phyloP scores from a whole-genome alignment of 2,113 vertebrate genomes.

The Capra hircus region DNA sequence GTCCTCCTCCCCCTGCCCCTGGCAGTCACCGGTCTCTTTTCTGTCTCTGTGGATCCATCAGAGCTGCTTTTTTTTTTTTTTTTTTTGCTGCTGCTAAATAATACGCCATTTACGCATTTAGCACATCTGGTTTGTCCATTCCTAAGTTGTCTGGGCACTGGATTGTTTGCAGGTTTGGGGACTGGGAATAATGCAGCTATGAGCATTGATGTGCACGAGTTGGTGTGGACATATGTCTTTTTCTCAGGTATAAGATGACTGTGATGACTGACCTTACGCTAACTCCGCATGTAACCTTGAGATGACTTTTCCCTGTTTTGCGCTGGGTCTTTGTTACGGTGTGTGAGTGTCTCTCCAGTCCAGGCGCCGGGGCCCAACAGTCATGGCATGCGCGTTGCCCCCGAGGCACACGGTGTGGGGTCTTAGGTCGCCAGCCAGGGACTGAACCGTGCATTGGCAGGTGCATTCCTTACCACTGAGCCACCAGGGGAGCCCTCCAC shows the following conservation, averaged over 20 bases:
- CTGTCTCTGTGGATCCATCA: neutral
- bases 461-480: neutral
- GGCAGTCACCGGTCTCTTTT: neutral
- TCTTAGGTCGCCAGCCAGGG: neutral
- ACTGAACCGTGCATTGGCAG: neutral
- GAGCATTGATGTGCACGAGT: neutral
- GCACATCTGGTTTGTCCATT: neutral
- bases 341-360: neutral
- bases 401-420: neutral
- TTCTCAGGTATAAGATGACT: neutral
- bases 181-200: neutral
- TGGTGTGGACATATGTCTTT: neutral
- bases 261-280: neutral
- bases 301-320: neutral
- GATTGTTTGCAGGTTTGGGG: neutral
- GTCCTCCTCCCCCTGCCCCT: neutral
- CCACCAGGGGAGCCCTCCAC: neutral
- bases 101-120: neutral
- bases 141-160: neutral
- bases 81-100: neutral
- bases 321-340: neutral
- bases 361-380: neutral
- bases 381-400: neutral
- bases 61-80: neutral
- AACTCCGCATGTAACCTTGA: neutral